These are phyloP conservation scores for Myotis myotis DNA, from an alignment of 2,797 vertebrate species.

Conservation along the genomic window DNA sequence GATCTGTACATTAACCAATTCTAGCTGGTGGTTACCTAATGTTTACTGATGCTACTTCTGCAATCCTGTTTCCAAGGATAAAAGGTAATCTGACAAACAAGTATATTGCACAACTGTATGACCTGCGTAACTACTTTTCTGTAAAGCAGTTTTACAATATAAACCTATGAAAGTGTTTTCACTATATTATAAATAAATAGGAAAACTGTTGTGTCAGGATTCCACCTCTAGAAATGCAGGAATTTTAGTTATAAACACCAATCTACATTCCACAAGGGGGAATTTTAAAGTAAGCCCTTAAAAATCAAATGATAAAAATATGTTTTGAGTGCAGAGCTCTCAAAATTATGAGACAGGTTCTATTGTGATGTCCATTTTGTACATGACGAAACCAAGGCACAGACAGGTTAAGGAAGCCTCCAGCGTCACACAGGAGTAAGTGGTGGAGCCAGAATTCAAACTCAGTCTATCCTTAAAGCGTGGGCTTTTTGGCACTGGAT, in stretches of 20 bases:
- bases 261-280: neutral
- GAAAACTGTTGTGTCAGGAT: neutral
- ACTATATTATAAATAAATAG: conserved; percentile 7
- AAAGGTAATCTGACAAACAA: neutral
- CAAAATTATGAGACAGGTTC: neutral
- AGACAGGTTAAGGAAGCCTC: neutral
- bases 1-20: neutral
- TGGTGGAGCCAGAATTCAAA: neutral
- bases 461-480: neutral
- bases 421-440: neutral
- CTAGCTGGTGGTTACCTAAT: neutral
- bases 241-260: neutral
- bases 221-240: neutral
- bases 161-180: neutral
- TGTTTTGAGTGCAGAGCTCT: neutral
- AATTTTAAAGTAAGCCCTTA: neutral
- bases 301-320: neutral
- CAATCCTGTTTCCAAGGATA: neutral
- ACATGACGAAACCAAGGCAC: neutral
- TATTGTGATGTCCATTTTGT: neutral
- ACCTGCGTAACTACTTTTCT: neutral
- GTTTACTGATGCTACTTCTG: neutral
- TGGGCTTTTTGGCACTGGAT: neutral
- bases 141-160: neutral
- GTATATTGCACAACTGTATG: neutral